phyloP scores from a whole-genome alignment of 1,140 invertebrate species.

The Scaptomyza graminum region DNA sequence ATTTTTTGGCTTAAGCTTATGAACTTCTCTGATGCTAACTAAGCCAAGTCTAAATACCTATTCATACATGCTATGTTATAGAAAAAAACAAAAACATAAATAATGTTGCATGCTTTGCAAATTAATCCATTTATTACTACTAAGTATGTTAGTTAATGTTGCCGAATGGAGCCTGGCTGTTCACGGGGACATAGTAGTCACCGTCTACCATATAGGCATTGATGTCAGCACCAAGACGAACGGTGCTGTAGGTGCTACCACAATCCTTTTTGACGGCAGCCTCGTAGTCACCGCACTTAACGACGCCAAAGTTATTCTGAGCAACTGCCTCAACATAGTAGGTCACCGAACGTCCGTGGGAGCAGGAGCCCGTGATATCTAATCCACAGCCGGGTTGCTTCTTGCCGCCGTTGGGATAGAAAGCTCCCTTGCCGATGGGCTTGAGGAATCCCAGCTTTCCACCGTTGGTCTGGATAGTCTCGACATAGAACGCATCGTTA shows the following conservation, averaged over 20 bases:
- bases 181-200: conserved; percentile 52
- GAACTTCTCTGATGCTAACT: no score
- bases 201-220: conserved; percentile 34
- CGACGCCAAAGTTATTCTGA: conserved; percentile 39
- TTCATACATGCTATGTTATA: no score
- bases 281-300: conserved; percentile 41
- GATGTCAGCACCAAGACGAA: conserved; percentile 41
- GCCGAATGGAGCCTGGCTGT: conserved; percentile 38
- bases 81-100: no score
- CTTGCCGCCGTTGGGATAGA: conserved; percentile 85
- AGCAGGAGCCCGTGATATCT: conserved; percentile 68
- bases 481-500: conserved; percentile 87
- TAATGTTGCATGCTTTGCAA: no score
- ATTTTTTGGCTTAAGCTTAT: no score
- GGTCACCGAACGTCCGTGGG: conserved; percentile 62
- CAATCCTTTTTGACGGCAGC: conserved; percentile 40
- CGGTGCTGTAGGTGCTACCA: conserved; percentile 48
- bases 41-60: no score
- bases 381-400: conserved; percentile 86
- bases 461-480: conserved; percentile 89
- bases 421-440: conserved; percentile 85
- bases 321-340: conserved; percentile 66
- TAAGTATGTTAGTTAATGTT: no score
- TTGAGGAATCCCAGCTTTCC: conserved; percentile 85
- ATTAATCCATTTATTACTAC: no score